A percentile compares a stretch with the other conserved stretches of the same genome.
Evolutionary conservation across 1,140 invertebrate species (phyloP).

Genomic region (Aphelenchoides besseyi): DNA sequence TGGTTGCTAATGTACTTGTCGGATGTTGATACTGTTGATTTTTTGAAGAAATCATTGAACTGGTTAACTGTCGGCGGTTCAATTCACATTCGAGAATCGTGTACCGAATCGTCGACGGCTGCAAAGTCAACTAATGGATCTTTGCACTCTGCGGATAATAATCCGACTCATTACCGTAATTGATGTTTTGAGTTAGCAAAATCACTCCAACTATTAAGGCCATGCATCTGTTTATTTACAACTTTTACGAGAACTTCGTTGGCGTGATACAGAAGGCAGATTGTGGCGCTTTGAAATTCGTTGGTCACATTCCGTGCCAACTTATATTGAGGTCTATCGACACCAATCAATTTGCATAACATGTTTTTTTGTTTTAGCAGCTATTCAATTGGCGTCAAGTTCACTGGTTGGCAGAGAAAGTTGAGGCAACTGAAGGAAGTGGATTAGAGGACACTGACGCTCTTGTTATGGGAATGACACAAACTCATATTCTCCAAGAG

Average conservation of each 20-base stretch:
- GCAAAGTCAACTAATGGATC: constrained; percentile 22
- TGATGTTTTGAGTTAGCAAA: too few species aligned
- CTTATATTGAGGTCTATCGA: constrained; percentile 69
- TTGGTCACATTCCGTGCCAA: constrained; percentile 65
- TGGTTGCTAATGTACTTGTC: constrained; percentile 70
- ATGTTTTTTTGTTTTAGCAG: too few species aligned
- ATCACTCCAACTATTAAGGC: constrained; percentile 67
- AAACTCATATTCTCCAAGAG: constrained; percentile 32
- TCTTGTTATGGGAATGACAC: not conserved
- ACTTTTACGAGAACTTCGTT: constrained; percentile 50
- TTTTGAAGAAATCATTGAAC: constrained; percentile 65
- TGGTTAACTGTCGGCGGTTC: constrained; percentile 67
- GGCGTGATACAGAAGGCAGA: constrained; percentile 38
- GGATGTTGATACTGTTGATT: constrained; percentile 66
- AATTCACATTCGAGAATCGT: constrained; percentile 67
- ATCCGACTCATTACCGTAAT: constrained; percentile 13
- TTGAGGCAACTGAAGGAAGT: constrained; percentile 34
- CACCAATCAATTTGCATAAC: too few species aligned
- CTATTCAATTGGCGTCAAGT: constrained; percentile 60
- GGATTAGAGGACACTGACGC: not conserved
- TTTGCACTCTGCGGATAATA: not conserved
- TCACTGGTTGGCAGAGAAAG: constrained; percentile 58
- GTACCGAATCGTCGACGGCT: constrained; percentile 68
- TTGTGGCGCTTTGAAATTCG: constrained; percentile 62
- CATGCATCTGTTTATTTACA: constrained; percentile 66